Conservation (phyloP, 37 sponge, comb jelly and placozoan genomes). For the Spongia lamella region DNA sequence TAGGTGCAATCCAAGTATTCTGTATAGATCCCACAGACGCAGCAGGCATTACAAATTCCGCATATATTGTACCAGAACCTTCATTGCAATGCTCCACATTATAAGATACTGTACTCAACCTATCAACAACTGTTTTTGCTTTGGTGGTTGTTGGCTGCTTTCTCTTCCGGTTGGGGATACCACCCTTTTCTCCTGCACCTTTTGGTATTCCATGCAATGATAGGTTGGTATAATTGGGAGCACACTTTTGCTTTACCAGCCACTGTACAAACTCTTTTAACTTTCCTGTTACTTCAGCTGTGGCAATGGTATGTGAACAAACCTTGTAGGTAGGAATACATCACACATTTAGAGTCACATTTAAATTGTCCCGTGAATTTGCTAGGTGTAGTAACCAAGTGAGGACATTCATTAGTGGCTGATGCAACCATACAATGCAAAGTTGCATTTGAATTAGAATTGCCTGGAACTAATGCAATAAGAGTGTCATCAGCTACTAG, state of each 20-base stretch:
- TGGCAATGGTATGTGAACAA: conserved; percentile 24
- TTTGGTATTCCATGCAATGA: conserved; percentile 12
- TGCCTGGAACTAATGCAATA: too few species aligned
- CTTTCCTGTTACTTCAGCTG: conserved; percentile 20
- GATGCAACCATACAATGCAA: too few species aligned
- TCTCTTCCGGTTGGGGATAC: conserved; percentile 5
- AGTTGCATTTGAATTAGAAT: too few species aligned
- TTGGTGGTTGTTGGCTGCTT: too few species aligned
- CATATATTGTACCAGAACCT: too few species aligned
- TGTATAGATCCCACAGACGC: too few species aligned
- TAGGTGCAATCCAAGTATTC: too few species aligned
- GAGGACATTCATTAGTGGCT: background rate
- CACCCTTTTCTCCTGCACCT: conserved; percentile 32
- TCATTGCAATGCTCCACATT: too few species aligned
- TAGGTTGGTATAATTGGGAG: conserved; percentile 5
- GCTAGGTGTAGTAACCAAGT: background rate
- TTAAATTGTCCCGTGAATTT: background rate
- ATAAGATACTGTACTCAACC: too few species aligned
- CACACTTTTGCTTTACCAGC: background rate
- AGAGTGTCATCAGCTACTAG: background rate
- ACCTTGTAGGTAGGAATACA: conserved; percentile 33
- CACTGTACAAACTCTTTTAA: conserved; percentile 9
- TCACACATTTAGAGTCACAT: conserved; percentile 18
- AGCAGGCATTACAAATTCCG: too few species aligned
- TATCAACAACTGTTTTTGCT: too few species aligned